Conservation (phyloP, 1,140 invertebrate genomes). For the Drosophila tropicalis region DNA sequence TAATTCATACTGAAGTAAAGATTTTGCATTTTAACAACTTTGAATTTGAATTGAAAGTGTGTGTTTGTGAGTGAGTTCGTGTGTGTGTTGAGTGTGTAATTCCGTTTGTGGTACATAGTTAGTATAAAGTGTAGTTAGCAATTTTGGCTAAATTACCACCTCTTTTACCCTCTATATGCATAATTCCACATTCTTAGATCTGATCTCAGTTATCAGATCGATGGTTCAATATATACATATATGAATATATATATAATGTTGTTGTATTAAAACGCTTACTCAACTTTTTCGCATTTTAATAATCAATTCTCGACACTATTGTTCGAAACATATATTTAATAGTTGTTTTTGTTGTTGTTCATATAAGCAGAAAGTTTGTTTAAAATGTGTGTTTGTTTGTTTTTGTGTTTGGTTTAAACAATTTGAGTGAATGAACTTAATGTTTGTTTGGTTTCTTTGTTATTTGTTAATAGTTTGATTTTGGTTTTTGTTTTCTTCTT, state of each 20-base stretch:
- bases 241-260: slow-evolving; percentile 1
- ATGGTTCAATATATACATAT: too few relatives aligned
- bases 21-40: slow-evolving; percentile 70
- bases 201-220: neutral
- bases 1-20: slow-evolving; percentile 78
- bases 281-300: slow-evolving; percentile 46
- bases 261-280: slow-evolving; percentile 11
- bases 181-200: neutral
- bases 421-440: slow-evolving; percentile 75
- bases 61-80: slow-evolving; percentile 5
- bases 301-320: slow-evolving; percentile 58
- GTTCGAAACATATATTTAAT: slow-evolving; percentile 59
- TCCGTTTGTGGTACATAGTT: slow-evolving; percentile 38
- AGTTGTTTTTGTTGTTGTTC: slow-evolving; percentile 53
- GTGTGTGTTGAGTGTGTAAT: slow-evolving; percentile 19
- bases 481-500: slow-evolving; percentile 13
- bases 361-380: slow-evolving; percentile 62
- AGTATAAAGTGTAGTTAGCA: slow-evolving; percentile 44
- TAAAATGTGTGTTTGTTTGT: slow-evolving; percentile 33
- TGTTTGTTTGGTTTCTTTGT: slow-evolving; percentile 37
- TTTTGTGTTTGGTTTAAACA: slow-evolving; percentile 41
- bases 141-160: slow-evolving; percentile 32
- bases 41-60: slow-evolving; percentile 53
- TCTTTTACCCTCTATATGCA: slow-evolving; percentile 7
- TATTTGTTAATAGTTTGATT: slow-evolving; percentile 18